Percentiles rank a stretch among this genome's conserved stretches.
phyloP scores from a whole-genome alignment of 2,888 invertebrate species.

The Nezara viridula region DNA sequence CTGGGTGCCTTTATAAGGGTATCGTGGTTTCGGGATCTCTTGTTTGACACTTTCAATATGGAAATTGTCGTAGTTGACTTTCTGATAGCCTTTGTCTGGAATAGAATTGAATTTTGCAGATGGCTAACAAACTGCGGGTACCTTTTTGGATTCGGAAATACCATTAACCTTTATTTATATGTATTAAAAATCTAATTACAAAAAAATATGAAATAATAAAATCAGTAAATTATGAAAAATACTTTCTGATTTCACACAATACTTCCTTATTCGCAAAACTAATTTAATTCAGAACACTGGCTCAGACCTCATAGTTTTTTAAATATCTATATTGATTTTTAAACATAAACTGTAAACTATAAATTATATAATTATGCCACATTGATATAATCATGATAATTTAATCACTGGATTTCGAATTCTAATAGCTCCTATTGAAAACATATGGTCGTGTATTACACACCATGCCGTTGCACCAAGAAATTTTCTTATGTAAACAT shows the following conservation, averaged over 20 bases:
- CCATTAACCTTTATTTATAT: background rate
- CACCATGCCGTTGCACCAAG: background rate
- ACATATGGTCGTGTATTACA: background rate
- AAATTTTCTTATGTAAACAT: too few relatives aligned
- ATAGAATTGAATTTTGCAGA: background rate
- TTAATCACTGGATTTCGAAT: background rate
- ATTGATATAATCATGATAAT: background rate
- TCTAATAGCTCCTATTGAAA: background rate
- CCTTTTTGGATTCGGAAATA: background rate
- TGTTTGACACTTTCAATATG: conserved; percentile 1
- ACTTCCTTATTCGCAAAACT: too few relatives aligned
- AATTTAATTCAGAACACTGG: too few relatives aligned
- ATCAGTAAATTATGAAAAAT: too few relatives aligned
- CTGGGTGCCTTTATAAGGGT: background rate
- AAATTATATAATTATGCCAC: background rate
- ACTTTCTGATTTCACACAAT: too few relatives aligned
- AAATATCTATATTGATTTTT: too few relatives aligned
- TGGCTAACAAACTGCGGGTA: background rate
- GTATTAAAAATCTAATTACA: background rate
- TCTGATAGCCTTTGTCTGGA: background rate
- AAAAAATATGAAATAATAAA: too few relatives aligned
- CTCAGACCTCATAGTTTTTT: too few relatives aligned
- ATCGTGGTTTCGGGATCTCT: background rate
- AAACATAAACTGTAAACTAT: background rate
- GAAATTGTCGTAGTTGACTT: background rate